Evolutionary conservation across 2,888 invertebrate genomes (phyloP), one percentile per base, ranked within the genome.

Genomic region (Agrochola lota): DNA sequence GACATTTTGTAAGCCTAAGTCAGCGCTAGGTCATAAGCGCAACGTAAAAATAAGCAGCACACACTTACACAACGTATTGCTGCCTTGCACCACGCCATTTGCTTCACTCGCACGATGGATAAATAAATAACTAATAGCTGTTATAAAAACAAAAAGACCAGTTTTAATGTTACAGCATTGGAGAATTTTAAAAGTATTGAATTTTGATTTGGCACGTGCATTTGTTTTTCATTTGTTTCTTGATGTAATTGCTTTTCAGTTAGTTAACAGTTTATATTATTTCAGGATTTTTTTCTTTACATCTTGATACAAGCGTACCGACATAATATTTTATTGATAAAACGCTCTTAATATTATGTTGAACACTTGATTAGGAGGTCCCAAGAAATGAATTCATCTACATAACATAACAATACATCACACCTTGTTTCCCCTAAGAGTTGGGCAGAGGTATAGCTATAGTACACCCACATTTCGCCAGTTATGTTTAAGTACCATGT

Each of bases 1-100:
- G 69, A 71, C 46, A 77, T 85, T 85, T 86, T 84, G 86, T 86
- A 84, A 86, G 85, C 20, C 64, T 74, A 80, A 60, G 30, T 84
- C 17, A n/a, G 59, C 30, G 78, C 59, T 77, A 77, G 77, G 73
- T 74, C 68, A 66, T 68, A 80, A 74, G 26, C 80, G 85, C 83
- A 83, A 85, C 73, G 26, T 40, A 67, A 71, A 84, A 83, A 69
- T 81, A 81, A 68, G 63, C 55, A 72, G 74, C 20, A 85, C 83
- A 74, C 64, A 79, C 71, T 85, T 85, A 26, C 86, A 74, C 76
- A 83, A 85, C 63, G 9, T n/a, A 20, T 76, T 76, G 66, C 72
- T 35, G 71, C 71, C 85, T 84, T 72, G 70, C 85, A 23, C n/a
- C 74, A 76, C 43, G 26, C 62, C 23, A 78, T 84, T 86, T 84